Percentiles rank a stretch among this genome's conserved stretches.
These are phyloP conservation scores for Chloebia gouldiae DNA, from an alignment of 2,113 vertebrate genomes.

Conservation along the genomic window DNA sequence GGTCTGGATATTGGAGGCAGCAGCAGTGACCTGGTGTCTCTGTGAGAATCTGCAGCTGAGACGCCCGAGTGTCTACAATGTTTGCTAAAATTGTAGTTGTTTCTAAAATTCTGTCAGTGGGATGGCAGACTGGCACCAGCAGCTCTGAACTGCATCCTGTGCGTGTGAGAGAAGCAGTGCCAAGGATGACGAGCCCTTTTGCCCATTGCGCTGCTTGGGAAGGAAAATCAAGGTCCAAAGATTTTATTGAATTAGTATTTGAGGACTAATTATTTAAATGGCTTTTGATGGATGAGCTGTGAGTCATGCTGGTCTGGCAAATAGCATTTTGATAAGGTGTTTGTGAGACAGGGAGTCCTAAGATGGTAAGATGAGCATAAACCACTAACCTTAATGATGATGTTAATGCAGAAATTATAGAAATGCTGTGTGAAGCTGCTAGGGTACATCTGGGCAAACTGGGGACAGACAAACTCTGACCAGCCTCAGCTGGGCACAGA, in stretches of 20 bases:
- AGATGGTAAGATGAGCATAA: background rate
- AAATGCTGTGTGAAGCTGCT: background rate
- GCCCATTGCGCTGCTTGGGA: background rate
- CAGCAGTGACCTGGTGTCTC: background rate
- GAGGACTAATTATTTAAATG: conserved; percentile 45
- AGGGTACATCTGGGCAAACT: background rate
- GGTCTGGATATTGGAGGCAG: background rate
- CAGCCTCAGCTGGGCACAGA: background rate
- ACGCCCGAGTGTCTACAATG: background rate
- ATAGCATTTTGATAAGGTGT: conserved; percentile 52
- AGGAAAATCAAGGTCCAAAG: background rate
- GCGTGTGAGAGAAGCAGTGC: background rate
- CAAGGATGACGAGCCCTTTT: background rate
- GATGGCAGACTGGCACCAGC: background rate
- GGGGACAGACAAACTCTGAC: background rate
- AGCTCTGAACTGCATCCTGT: background rate
- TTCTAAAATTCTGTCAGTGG: background rate
- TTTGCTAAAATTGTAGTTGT: background rate
- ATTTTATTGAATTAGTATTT: conserved; percentile 13
- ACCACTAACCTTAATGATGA: background rate
- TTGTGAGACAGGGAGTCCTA: conserved; percentile 20
- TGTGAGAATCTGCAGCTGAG: background rate
- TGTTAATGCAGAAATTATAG: conserved; percentile 29
- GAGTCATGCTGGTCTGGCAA: conserved; percentile 24
- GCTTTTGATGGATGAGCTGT: conserved; percentile 44